These are phyloP conservation scores for Gallinago undulata DNA, from an alignment of 2,113 vertebrate genomes.

Conservation along the genomic window DNA sequence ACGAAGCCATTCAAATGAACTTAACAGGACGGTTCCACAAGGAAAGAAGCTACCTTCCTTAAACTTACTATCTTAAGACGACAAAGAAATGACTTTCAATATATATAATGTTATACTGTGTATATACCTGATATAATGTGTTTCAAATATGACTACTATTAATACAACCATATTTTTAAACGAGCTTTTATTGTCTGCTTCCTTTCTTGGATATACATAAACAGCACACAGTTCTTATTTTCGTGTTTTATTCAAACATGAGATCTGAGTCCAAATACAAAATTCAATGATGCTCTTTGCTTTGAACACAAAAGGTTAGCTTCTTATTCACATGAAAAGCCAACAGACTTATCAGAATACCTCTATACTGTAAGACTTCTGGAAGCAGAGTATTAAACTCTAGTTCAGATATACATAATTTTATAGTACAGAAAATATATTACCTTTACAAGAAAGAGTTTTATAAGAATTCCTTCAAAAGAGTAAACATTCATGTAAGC, in stretches of 20 bases:
- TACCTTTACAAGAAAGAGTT: constrained; percentile 72
- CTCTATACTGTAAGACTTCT: constrained; percentile 20
- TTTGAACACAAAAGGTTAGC: constrained; percentile 31
- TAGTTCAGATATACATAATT: constrained; percentile 57
- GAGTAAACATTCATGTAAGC: constrained; percentile 59
- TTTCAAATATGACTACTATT: neutral
- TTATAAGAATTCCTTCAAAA: constrained; percentile 72
- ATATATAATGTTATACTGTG: too few relatives aligned
- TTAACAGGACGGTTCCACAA: neutral
- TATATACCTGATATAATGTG: neutral
- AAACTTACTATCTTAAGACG: neutral
- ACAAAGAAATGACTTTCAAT: neutral
- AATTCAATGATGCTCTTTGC: constrained; percentile 44
- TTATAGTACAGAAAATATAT: constrained; percentile 77
- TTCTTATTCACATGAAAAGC: constrained; percentile 46
- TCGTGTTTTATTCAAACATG: constrained; percentile 13
- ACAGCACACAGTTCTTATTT: neutral
- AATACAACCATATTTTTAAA: neutral
- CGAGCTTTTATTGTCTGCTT: constrained; percentile 46
- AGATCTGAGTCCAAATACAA: constrained; percentile 23
- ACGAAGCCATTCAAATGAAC: neutral
- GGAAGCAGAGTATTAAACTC: constrained; percentile 66
- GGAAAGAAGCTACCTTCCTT: neutral
- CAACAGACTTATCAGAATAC: constrained; percentile 9
- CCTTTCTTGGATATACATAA: neutral